Percentiles rank a stretch among this genome's conserved stretches.
These are phyloP conservation scores for Arctocebus calabarensis DNA, from an alignment of 2,797 vertebrate species.

Conservation along the genomic window DNA sequence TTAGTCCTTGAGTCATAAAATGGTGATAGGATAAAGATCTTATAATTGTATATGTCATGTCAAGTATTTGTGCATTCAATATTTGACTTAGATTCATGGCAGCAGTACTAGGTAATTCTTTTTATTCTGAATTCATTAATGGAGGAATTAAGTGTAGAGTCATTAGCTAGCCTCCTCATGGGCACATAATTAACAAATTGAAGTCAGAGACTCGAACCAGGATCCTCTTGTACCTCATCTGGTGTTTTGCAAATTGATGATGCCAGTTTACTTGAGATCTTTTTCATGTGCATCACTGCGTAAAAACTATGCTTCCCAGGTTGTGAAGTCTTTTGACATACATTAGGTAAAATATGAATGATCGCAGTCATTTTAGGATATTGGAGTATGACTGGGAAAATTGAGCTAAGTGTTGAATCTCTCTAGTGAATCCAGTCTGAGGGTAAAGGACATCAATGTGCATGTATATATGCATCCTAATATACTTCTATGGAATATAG, in stretches of 20 bases:
- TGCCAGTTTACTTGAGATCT: neutral
- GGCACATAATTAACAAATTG: neutral
- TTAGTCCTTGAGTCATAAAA: neutral
- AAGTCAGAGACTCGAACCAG: neutral
- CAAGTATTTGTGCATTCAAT: neutral
- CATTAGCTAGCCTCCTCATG: neutral
- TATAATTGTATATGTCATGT: neutral
- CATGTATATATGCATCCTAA: neutral
- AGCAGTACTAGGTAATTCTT: neutral
- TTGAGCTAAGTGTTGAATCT: neutral
- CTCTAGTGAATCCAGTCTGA: neutral
- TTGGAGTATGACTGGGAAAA: neutral
- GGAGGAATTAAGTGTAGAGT: neutral
- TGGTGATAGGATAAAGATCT: neutral
- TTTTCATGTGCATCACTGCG: neutral
- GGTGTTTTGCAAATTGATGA: neutral
- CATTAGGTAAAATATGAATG: neutral
- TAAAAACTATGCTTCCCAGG: neutral
- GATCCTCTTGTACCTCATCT: neutral
- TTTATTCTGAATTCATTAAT: neutral
- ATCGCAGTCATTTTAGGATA: neutral
- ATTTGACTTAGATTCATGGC: neutral
- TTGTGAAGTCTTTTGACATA: slow-evolving; percentile 5
- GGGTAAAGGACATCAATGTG: neutral
- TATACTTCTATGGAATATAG: neutral